Evolutionary conservation across 2,797 vertebrate species (phyloP).

Genomic region (Hybognathus amarus): DNA sequence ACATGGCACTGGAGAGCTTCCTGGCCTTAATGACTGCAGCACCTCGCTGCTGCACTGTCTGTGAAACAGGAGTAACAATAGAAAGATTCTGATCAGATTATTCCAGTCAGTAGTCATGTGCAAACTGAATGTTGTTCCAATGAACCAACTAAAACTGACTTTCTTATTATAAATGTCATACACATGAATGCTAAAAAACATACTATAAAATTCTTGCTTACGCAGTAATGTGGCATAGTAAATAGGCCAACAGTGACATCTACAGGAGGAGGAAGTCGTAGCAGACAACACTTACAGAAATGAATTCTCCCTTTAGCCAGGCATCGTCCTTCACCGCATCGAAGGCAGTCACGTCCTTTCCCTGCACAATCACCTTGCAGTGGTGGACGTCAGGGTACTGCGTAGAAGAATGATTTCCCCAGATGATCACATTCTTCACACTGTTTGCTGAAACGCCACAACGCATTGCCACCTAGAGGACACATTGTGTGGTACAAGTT

Average conservation of each 20-base stretch:
- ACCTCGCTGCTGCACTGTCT: slow-evolving; percentile 94
- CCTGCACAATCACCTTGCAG: slow-evolving; percentile 80
- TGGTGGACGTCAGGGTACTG: slow-evolving; percentile 89
- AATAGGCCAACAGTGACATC: slow-evolving; percentile 41
- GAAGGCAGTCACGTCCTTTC: slow-evolving; percentile 81
- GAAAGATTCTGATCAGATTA: background rate
- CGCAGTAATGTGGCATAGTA: background rate
- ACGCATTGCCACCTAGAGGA: slow-evolving; percentile 80
- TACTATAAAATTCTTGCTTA: background rate
- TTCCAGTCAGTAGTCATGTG: background rate
- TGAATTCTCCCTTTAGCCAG: slow-evolving; percentile 89
- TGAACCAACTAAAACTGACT: no score
- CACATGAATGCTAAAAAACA: background rate
- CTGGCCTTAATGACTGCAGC: slow-evolving; percentile 94
- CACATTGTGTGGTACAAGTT: background rate
- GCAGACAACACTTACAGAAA: slow-evolving; percentile 75
- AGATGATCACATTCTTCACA: slow-evolving; percentile 90
- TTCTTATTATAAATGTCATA: background rate
- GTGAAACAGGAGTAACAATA: slow-evolving; percentile 35
- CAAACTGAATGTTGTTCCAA: background rate
- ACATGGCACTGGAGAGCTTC: slow-evolving; percentile 98
- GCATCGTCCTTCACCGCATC: slow-evolving; percentile 85
- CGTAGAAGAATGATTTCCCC: slow-evolving; percentile 91
- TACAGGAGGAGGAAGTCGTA: slow-evolving; percentile 13
- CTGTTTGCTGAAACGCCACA: slow-evolving; percentile 78